Evolutionary conservation across 2,888 invertebrate species (phyloP), one percentile per base, ranked within the genome.

Genomic region (Oligia latruncula): DNA sequence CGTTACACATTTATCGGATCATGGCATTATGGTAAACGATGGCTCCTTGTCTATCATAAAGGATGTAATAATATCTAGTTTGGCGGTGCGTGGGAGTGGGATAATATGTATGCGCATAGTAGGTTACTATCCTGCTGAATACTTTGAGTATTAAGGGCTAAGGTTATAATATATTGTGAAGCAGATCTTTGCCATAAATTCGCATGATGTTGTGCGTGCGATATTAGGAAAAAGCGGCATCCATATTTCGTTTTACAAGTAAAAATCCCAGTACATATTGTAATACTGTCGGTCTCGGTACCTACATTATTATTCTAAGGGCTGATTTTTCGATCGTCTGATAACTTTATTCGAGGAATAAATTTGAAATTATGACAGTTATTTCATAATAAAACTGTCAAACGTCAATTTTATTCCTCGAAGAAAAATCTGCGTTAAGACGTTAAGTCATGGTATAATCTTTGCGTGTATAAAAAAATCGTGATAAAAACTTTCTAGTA

Each of bases 1-100:
- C 65, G 71, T 82, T 78, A 83, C 46, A 60, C 52, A 52, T 62
- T 78, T 78, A 82, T 77, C 83, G 78, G 67, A 71, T 77, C 67
- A 78, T 58, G 67, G n/a, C 29, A 58, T 82, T 83, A 71, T 76
- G 83, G 68, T 82, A 78, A 82, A 83, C 78, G 62, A 83, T 78
- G 15, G 23, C 62, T 81, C 4, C 68, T 68, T 80, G 55, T 75
- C 46, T 82, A n/a, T 81, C 9, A 35, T n/a, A 52, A 46, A 23
- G 35, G 60, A 62, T 9, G 23, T 78, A 62, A 62, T 77, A 58
- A 58, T 60, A 52, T 52, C 13, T 64, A 46, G 43, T 68, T 64
- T 55, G n/a, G 64, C 8, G 1, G 46, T 64, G 43, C 43, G 40
- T 81, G 17, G 29, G 29, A 55, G 64, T 13, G 4, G 0, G 13